Base-by-base conservation (phyloP, 2,113 vertebrate genomes). In the Oenanthe melanoleuca region DNA sequence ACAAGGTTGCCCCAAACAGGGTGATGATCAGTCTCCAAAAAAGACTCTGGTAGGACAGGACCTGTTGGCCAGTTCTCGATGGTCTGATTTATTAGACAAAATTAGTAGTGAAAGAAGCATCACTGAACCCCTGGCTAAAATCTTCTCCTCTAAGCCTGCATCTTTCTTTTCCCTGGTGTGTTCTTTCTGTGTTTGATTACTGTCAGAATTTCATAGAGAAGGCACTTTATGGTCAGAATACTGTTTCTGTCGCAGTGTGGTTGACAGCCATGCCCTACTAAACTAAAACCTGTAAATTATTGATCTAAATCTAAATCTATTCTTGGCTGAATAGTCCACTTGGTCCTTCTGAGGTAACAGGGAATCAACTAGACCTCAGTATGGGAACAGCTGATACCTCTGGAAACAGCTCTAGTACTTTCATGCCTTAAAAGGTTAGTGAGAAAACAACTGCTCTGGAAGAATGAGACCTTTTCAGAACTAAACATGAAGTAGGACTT, bases 121-220 rank as follows among this genome's bases (percentile, higher is more conserved):
- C 2, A 17, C 11, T 0, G 0, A 49, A 11, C 8, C 4, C 10
- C 31, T 49, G 23, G 22, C 31, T 84, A 42, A 79, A 79, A 64
- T 79, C 34, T 45, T 79, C 22, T 85, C 24, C 49, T 20, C 37
- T 64, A 80, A 60, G 20, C 34, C 33, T 80, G 42, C 59, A 29
- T 15, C 44, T 81, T 44, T 77, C 45, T 59, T 94, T 71, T 53
- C 20, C 7, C 4, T 34, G 23, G 18, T 40, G n/a, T 0, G 1
- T 61, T 86, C 26, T 44, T 75, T 71, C 28, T 72, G 29, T 50
- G 22, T 91, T 85, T 75, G 37, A 20, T 60, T 80, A 10, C n/a
- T 42, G 14, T 55, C 42, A 40, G 22, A 50, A 82, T 66, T 86
- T 86, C 34, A 28, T 38, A 67, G 8, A 63, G 49, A 66, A 65